Conservation (phyloP, 2,797 vertebrate genomes). For the Thamnophis elegans region DNA sequence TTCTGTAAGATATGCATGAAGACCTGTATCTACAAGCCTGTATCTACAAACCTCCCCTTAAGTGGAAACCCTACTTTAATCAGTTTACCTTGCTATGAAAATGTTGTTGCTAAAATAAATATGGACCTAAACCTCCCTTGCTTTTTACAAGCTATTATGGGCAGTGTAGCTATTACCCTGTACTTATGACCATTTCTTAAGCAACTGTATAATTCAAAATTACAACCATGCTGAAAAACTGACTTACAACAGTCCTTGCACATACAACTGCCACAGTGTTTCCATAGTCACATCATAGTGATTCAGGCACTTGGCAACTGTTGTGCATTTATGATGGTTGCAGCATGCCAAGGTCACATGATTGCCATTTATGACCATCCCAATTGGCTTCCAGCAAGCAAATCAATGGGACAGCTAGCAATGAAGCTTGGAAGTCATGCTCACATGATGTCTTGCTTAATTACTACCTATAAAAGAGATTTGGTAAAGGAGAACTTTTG, state of each 20-base stretch:
- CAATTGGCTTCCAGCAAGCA: background rate
- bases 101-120: background rate
- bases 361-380: background rate
- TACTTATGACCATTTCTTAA: no score
- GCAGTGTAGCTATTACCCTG: background rate
- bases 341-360: background rate
- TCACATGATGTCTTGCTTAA: background rate
- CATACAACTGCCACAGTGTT: no score
- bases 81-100: background rate
- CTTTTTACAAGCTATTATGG: background rate
- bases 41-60: no score
- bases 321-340: no score
- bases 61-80: background rate
- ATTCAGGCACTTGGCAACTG: no score
- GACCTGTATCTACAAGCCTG: background rate
- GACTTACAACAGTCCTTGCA: no score
- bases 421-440: background rate
- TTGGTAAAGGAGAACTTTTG: background rate
- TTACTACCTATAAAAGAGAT: background rate
- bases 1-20: background rate
- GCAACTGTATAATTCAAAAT: no score
- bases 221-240: no score
- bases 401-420: background rate
- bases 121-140: background rate
- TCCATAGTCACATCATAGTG: no score